A percentile compares a stretch with the other conserved stretches of the same genome.
These are phyloP conservation scores for Nipponacmea schrenckii DNA, from an alignment of 2,888 invertebrate genomes.

Conservation along the genomic window DNA sequence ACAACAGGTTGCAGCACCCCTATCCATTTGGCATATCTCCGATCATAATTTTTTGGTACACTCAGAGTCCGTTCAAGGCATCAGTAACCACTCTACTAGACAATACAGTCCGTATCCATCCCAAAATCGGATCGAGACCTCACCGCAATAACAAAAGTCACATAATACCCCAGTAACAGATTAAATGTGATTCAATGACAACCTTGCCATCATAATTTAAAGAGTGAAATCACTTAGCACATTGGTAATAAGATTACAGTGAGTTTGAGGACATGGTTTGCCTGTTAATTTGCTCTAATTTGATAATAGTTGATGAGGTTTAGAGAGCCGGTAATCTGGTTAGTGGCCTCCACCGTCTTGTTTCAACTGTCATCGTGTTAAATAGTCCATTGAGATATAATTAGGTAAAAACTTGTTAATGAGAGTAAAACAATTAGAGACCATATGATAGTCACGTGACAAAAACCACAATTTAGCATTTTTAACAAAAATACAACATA, in stretches of 20 bases:
- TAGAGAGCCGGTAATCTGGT: slow-evolving; percentile 26
- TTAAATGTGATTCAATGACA: not conserved
- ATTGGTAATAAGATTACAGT: not conserved
- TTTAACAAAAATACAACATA: no score
- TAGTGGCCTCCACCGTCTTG: slow-evolving; percentile 15
- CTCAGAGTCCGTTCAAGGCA: no score
- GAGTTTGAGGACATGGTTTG: slow-evolving; percentile 8
- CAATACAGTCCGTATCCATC: no score
- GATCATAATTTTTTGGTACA: no score
- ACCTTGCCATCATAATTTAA: not conserved
- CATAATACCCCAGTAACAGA: not conserved
- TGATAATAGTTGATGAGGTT: slow-evolving; percentile 10
- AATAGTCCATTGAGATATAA: slow-evolving; percentile 7
- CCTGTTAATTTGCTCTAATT: slow-evolving; percentile 26
- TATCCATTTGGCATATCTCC: no score
- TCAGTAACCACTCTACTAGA: no score
- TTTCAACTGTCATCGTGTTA: not conserved
- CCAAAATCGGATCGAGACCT: no score
- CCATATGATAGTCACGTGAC: not conserved
- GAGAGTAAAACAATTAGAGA: slow-evolving; percentile 10
- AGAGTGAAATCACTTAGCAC: not conserved
- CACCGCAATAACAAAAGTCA: no score
- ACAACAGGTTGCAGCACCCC: no score
- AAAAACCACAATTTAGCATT: no score
- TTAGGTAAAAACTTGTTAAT: slow-evolving; percentile 6